Conservation (phyloP, 2,113 vertebrate species). For the Salvelinus namaycush region DNA sequence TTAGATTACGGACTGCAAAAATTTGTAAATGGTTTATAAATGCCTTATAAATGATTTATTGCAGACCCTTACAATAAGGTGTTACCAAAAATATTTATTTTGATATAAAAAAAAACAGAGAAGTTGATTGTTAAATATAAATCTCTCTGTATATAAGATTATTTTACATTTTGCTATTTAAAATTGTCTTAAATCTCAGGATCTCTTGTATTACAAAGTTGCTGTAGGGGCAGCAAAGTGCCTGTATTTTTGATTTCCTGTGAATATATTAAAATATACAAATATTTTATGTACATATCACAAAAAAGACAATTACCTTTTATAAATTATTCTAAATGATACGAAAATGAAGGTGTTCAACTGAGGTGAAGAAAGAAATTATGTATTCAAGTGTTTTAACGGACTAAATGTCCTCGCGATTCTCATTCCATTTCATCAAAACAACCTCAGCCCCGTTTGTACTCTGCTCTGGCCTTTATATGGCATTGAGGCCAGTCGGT, state of each 20-base stretch:
- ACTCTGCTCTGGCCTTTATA: constrained; percentile 23
- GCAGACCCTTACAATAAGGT: too few species aligned
- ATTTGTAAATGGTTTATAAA: too few species aligned
- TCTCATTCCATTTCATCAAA: not conserved
- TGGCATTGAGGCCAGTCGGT: not conserved
- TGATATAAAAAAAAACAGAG: constrained; percentile 73
- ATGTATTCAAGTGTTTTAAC: constrained; percentile 2
- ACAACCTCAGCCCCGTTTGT: not conserved
- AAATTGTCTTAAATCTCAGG: constrained; percentile 81
- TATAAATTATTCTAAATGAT: constrained; percentile 78
- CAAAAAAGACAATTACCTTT: constrained; percentile 69
- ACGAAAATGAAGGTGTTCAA: constrained; percentile 62
- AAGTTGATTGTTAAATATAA: constrained; percentile 79
- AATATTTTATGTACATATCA: constrained; percentile 81
- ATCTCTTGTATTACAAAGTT: constrained; percentile 70
- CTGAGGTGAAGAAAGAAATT: constrained; percentile 20
- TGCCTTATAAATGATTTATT: too few species aligned
- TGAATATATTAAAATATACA: constrained; percentile 81
- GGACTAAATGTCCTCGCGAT: not conserved
- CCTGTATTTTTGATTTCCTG: constrained; percentile 77
- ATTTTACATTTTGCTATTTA: constrained; percentile 80
- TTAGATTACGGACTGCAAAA: too few species aligned
- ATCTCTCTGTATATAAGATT: constrained; percentile 81
- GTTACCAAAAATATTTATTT: constrained; percentile 76
- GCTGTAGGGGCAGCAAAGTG: constrained; percentile 71